Evolutionary conservation across 2,797 vertebrate genomes (phyloP).

Genomic region (Eleutherodactylus coqui): DNA sequence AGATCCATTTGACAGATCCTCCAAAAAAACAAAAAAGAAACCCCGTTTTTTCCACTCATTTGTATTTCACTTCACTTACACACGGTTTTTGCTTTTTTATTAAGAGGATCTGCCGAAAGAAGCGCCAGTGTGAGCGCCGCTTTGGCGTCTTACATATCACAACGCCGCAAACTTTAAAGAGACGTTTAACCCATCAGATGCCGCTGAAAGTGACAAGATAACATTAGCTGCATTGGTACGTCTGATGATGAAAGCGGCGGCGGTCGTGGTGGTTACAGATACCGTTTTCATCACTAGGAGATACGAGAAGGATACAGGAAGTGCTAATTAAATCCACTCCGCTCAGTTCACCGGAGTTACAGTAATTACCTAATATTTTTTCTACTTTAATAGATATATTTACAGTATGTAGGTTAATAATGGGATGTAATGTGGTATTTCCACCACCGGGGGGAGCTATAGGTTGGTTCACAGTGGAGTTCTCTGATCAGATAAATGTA

Average conservation of each 20-base stretch:
- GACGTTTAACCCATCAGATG: too few relatives aligned
- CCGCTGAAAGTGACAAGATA: too few relatives aligned
- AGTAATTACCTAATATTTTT: not conserved
- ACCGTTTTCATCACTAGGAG: not conserved
- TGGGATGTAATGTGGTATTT: not conserved
- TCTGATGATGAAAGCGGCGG: not conserved
- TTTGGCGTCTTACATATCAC: too few relatives aligned
- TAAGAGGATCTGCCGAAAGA: too few relatives aligned
- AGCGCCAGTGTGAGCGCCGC: too few relatives aligned
- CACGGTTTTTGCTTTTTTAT: too few relatives aligned
- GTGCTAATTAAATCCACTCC: not conserved
- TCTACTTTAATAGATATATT: not conserved
- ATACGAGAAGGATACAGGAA: not conserved
- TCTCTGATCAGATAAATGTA: not conserved
- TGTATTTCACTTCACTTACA: too few relatives aligned
- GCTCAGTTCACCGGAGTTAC: not conserved
- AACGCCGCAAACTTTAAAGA: too few relatives aligned
- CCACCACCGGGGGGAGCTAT: conserved; percentile 41
- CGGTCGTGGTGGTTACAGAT: not conserved
- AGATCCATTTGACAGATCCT: too few relatives aligned
- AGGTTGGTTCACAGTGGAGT: conserved; percentile 11
- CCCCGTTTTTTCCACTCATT: too few relatives aligned
- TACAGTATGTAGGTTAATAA: not conserved
- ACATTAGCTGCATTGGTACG: not conserved
- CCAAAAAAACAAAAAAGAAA: too few relatives aligned